Conservation (phyloP, 2,888 invertebrate genomes). For the Meandrusa payeni region DNA sequence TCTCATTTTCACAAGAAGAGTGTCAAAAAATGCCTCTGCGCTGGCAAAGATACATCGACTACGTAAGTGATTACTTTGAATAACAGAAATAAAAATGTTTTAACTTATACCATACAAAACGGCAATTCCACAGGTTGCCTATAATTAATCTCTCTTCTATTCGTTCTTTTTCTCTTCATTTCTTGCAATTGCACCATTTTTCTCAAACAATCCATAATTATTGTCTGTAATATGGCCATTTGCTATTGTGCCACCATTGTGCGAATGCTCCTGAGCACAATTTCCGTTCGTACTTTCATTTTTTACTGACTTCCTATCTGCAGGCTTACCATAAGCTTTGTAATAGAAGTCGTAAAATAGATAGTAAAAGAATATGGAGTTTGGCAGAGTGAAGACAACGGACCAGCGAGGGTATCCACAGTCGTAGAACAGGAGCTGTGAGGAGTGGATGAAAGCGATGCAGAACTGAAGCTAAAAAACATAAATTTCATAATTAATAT, state of each 20-base stretch:
- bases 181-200: conserved; percentile 22
- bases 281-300: conserved; percentile 27
- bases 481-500: too few relatives aligned
- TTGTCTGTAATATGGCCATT: conserved; percentile 33
- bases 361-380: conserved; percentile 95
- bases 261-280: conserved; percentile 37
- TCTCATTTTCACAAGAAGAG: too few relatives aligned
- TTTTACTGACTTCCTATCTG: conserved; percentile 39
- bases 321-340: conserved; percentile 83
- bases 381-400: conserved; percentile 91
- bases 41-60: too few relatives aligned
- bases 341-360: conserved; percentile 96
- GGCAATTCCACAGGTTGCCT: too few relatives aligned
- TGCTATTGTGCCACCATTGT: conserved; percentile 37
- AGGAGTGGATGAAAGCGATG: conserved; percentile 91
- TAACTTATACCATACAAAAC: too few relatives aligned
- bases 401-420: conserved; percentile 94
- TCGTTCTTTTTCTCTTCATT: conserved; percentile 30
- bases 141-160: too few relatives aligned
- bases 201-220: conserved; percentile 6
- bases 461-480: conserved; percentile 93
- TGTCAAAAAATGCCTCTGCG: too few relatives aligned
- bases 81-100: too few relatives aligned
- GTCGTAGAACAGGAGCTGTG: conserved; percentile 90
- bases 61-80: too few relatives aligned